A percentile compares a stretch with the other conserved stretches of the same genome.
Evolutionary conservation across 1,140 invertebrate species (phyloP).

Genomic region (Penaeus indicus): DNA sequence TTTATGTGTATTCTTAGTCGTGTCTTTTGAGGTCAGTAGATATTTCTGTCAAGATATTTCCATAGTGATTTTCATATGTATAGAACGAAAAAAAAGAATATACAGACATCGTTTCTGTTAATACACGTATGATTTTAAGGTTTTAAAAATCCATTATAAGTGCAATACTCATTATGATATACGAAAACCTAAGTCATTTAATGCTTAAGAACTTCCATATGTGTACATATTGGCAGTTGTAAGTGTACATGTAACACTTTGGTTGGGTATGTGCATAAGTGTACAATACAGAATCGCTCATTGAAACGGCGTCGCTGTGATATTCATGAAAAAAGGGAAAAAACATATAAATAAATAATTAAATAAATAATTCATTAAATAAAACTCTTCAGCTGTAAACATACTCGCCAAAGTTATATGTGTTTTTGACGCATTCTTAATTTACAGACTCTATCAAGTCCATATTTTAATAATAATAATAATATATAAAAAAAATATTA

Average conservation of each 20-base stretch:
- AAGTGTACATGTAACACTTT: constrained; percentile 27
- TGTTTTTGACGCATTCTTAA: constrained; percentile 11
- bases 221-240: constrained; percentile 20
- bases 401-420: constrained; percentile 5
- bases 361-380: neutral
- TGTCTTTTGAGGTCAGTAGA: constrained; percentile 29
- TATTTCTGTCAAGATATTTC: constrained; percentile 28
- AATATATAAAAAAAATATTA: too few species aligned
- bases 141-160: too few species aligned
- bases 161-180: too few species aligned
- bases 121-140: neutral
- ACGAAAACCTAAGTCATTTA: too few species aligned
- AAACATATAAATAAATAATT: too few species aligned
- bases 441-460: neutral
- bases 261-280: neutral
- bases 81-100: neutral
- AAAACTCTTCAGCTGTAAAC: constrained; percentile 10
- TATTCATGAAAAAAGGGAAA: neutral
- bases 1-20: neutral
- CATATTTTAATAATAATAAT: neutral
- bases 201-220: too few species aligned
- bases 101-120: neutral
- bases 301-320: constrained; percentile 19
- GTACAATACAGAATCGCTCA: constrained; percentile 26
- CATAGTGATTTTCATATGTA: neutral